Conservation (phyloP, 2,888 invertebrate species). For the Aspidiotus destructor region DNA sequence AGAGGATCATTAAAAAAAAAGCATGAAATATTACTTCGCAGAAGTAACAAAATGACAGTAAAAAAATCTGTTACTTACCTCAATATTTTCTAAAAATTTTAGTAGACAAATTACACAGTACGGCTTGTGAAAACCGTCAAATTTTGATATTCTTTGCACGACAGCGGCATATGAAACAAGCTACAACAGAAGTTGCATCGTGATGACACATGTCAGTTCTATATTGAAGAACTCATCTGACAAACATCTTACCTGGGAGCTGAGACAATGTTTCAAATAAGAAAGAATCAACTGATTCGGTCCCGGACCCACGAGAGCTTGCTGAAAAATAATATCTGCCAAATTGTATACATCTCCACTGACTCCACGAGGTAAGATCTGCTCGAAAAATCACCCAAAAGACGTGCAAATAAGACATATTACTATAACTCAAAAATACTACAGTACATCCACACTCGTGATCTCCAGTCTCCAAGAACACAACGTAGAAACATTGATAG, state of each 20-base stretch:
- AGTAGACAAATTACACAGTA: constrained; percentile 78
- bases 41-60: background rate
- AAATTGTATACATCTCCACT: constrained; percentile 88
- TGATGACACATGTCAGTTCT: constrained; percentile 40
- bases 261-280: constrained; percentile 83
- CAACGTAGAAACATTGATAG: no score
- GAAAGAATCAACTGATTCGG: constrained; percentile 85
- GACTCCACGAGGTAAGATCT: constrained; percentile 73
- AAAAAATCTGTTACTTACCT: constrained; percentile 40
- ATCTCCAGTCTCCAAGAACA: no score
- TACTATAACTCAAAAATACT: background rate
- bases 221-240: constrained; percentile 2
- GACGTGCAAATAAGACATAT: background rate
- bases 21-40: background rate
- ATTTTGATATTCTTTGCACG: constrained; percentile 75
- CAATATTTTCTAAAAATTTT: constrained; percentile 68
- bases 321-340: constrained; percentile 85
- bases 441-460: no score
- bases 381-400: background rate
- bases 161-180: constrained; percentile 86
- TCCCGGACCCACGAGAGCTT: constrained; percentile 85
- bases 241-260: constrained; percentile 55
- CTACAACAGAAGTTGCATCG: constrained; percentile 40
- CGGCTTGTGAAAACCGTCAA: constrained; percentile 75
- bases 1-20: constrained; percentile 15